Conservation (phyloP, 2,113 vertebrate species). For the Ammodytes marinus region DNA sequence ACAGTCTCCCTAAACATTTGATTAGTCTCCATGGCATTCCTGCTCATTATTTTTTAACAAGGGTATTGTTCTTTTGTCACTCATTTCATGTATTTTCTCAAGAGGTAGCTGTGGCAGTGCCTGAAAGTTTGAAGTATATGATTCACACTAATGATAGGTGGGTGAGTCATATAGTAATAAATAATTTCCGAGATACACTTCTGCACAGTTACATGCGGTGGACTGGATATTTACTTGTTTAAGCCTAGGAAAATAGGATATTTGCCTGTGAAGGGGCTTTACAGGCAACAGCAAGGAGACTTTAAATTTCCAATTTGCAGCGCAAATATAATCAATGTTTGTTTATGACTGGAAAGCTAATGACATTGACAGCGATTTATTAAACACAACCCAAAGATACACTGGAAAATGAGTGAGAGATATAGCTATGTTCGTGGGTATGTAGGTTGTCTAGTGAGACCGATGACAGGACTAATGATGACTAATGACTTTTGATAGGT, state of each 20-base stretch:
- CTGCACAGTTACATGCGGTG: not conserved
- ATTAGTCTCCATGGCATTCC: constrained; percentile 28
- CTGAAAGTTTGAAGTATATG: constrained; percentile 34
- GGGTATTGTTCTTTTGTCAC: constrained; percentile 28
- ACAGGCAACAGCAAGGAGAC: constrained; percentile 3
- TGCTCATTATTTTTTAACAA: constrained; percentile 51
- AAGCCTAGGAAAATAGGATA: constrained; percentile 29
- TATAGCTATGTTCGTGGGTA: constrained; percentile 5
- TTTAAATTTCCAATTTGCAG: constrained; percentile 45
- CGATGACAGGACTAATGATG: not conserved
- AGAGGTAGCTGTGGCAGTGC: constrained; percentile 16
- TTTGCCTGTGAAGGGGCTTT: constrained; percentile 20
- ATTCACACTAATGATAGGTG: constrained; percentile 47
- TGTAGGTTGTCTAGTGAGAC: constrained; percentile 16
- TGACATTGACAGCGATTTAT: constrained; percentile 40
- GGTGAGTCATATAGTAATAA: constrained; percentile 40
- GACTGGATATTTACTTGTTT: constrained; percentile 16
- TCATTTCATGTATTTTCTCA: constrained; percentile 31
- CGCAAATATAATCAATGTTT: constrained; percentile 36
- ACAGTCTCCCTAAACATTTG: constrained; percentile 18
- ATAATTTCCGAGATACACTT: constrained; percentile 47
- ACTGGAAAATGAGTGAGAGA: constrained; percentile 9
- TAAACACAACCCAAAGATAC: constrained; percentile 19
- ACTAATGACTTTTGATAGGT: constrained; percentile 2
- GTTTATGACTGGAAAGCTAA: constrained; percentile 25